Conservation (phyloP, 2,797 vertebrate species). For the Scarus forsteni region DNA sequence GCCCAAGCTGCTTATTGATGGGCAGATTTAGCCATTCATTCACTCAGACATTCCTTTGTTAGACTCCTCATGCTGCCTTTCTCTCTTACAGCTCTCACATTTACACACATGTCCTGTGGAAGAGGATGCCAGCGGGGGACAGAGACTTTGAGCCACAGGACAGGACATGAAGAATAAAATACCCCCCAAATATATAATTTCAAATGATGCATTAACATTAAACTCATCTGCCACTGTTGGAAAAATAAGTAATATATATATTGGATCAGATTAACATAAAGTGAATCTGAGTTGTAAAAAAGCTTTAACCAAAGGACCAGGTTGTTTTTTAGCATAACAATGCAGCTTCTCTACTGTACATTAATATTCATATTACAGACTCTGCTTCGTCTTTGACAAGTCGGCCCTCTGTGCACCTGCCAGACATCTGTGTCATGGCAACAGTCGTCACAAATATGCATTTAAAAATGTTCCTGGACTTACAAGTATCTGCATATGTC, state of each 20-base stretch:
- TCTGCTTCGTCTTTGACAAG: conserved; percentile 56
- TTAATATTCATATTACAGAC: conserved; percentile 75
- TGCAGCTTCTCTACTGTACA: conserved; percentile 57
- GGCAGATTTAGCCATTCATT: conserved; percentile 79
- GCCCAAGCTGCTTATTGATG: conserved; percentile 82
- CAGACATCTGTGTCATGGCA: conserved; percentile 63
- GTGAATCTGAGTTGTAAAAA: conserved; percentile 31
- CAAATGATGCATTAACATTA: conserved; percentile 18
- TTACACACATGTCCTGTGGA: conserved; percentile 37
- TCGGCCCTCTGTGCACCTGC: conserved; percentile 60
- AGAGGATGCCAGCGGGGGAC: conserved; percentile 54
- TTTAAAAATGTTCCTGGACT: neutral
- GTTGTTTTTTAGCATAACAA: conserved; percentile 66
- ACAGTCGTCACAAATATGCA: conserved; percentile 16
- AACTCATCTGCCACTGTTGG: neutral
- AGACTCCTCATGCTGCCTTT: conserved; percentile 39
- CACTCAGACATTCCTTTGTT: conserved; percentile 71
- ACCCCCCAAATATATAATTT: conserved; percentile 23
- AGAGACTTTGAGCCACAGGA: conserved; percentile 52
- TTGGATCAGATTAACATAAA: conserved; percentile 23
- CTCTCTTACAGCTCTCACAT: conserved; percentile 29
- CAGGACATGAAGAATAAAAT: conserved; percentile 41
- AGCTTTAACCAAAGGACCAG: conserved; percentile 44
- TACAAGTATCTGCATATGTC: neutral
- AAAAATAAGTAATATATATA: conserved; percentile 8